Evolutionary conservation across 2,113 vertebrate genomes (phyloP).

Genomic region (Halichoeres trimaculatus): DNA sequence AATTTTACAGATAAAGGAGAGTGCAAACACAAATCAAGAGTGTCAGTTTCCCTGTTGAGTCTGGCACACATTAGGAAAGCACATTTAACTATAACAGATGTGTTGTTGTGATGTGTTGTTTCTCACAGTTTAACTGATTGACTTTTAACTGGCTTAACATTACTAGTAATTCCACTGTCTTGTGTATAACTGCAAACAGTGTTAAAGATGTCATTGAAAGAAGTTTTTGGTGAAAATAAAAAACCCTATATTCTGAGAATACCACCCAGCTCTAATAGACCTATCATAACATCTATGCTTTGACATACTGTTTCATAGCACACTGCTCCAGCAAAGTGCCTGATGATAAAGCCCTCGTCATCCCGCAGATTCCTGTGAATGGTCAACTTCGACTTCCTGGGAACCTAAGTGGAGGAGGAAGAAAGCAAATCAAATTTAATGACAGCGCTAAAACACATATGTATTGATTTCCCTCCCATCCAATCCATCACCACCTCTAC

Average conservation of each 20-base stretch:
- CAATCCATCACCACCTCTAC: constrained; percentile 13
- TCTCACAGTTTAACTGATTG: too few relatives aligned
- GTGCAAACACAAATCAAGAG: neutral
- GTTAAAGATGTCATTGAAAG: neutral
- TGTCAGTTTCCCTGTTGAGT: neutral
- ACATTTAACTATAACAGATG: neutral
- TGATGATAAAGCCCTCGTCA: constrained; percentile 96
- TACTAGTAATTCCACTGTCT: neutral
- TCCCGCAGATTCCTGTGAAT: constrained; percentile 96
- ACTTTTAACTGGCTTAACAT: neutral
- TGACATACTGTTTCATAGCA: constrained; percentile 96
- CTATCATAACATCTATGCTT: neutral
- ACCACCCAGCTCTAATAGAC: neutral
- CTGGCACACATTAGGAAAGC: neutral
- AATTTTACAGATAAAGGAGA: neutral
- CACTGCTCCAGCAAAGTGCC: constrained; percentile 97
- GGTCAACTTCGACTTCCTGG: constrained; percentile 95
- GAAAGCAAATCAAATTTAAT: constrained; percentile 16
- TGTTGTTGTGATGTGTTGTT: too few relatives aligned
- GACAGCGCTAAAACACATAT: constrained; percentile 25
- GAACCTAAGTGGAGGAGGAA: constrained; percentile 84
- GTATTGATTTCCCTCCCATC: constrained; percentile 25
- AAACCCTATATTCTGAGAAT: constrained; percentile 5
- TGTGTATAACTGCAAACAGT: neutral
- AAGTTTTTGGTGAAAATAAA: neutral